Conservation (phyloP, 2,888 invertebrate species). For the Aelia acuminata region DNA sequence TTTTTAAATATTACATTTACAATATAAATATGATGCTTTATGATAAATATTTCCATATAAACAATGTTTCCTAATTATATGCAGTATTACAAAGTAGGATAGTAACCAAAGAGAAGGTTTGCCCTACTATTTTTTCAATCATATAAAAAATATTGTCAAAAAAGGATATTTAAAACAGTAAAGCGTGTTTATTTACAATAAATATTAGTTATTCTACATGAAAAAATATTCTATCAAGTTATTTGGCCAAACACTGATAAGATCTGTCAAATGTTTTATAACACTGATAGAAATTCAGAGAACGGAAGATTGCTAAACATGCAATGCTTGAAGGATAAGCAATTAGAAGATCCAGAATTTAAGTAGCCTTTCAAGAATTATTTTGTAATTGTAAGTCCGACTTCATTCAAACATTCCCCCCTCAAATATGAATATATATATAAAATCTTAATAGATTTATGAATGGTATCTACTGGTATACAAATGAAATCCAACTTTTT, state of each 20-base stretch:
- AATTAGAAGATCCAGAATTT: background rate
- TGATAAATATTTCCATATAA: slow-evolving; percentile 36
- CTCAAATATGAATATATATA: background rate
- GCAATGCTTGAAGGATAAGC: background rate
- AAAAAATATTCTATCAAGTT: background rate
- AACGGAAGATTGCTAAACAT: background rate
- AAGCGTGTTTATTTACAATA: slow-evolving; percentile 36
- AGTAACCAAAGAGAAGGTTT: background rate
- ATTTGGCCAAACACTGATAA: slow-evolving; percentile 38
- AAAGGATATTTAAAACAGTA: background rate
- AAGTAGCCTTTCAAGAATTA: background rate
- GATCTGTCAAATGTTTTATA: background rate
- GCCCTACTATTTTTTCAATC: slow-evolving; percentile 25
- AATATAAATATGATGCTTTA: slow-evolving; percentile 48
- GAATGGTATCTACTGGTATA: too few species aligned
- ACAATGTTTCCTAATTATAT: slow-evolving; percentile 1
- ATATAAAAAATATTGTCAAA: slow-evolving; percentile 50
- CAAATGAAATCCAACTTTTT: background rate
- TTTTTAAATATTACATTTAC: slow-evolving; percentile 50
- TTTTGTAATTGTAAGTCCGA: background rate
- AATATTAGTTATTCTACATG: background rate
- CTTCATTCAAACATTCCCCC: too few species aligned
- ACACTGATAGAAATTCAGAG: background rate
- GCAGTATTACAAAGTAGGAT: slow-evolving; percentile 6
- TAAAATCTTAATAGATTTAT: background rate